Base-by-base conservation (phyloP, 2,888 invertebrate genomes). In the Lithophane leautieri region DNA sequence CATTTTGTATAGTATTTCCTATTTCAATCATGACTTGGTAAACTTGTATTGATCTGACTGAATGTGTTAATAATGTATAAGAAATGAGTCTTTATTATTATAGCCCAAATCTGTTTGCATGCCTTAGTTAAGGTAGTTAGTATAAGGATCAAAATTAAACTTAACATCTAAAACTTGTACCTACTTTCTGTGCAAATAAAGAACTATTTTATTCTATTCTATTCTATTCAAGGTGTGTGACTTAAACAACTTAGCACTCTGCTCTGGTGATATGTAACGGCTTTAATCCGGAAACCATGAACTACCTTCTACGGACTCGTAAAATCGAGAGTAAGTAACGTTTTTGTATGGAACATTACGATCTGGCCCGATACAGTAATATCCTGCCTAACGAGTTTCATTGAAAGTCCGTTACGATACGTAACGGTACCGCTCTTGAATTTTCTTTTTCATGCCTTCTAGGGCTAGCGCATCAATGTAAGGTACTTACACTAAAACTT, bases 301-400 rank as follows among this genome's bases (percentile, higher is more conserved):
- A 56, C 25, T 25, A 22, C 42, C 52, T 69, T 60, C 14, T 25
- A 56, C 0, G 28, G 54, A 9, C 2, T 1, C 6, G 34, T 42
- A 67, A 81, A 81, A 80, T 81, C 76, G 70, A 80, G 56, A 79
- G 79, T 79, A 40, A 70, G 50, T 50, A n/a, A 40, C 67, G 66
- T 68, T 81, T 81, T 80, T 60, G 2, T 22, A 47, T 70, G 28
- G 61, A 58, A n/a, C 54, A 28, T 42, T 50, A 22, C 65, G 42
- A 67, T 47, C 28, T 9, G 28, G 12, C 42, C 11, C 4, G 42
- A 22, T 34, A 22, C 19, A 11, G 44, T 44, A 47, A 71, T 14
- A 77, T 81, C 81, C 70, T 76, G 81, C 14, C 40, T 50, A 70
- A 47, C 81, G 3, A 63, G 76, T 70, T 70, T 22, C 2, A 28